Base-by-base conservation (phyloP, 1,140 invertebrate genomes). In the Galleria mellonella region DNA sequence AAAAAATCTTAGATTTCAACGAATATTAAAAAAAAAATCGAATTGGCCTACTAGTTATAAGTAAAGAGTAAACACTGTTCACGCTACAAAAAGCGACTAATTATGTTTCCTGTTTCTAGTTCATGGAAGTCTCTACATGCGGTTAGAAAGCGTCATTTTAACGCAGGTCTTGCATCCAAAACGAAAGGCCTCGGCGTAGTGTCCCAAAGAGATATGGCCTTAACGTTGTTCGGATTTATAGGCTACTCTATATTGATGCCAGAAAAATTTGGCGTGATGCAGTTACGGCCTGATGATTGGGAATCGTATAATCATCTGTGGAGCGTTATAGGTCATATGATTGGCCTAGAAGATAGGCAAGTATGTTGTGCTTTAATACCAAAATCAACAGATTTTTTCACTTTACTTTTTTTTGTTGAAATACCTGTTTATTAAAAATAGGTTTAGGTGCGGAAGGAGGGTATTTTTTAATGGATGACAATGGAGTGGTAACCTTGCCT, bases 211-310 rank as follows among this genome's bases (percentile, higher is more conserved):
- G 95, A 97, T 53, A 91, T 97, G 89, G 91, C 91, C 0, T 60
- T 96, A 0, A 96, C 96, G 0, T 94, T 94, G 68, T 96, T 94
- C 58, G 94, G 93, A 7, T 97, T 98, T 62, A 91, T 97, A 54
- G 96, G 95, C 1, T 91, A 92, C 38, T 88, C 91, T 0, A 59
- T 96, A 0, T 50, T 94, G 3, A 90, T 90, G 31, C 89, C 92
- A 0, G 76, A 91, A 33, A 72, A 89, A 27, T 86, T 95, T 23
- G 93, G 94, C 0, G 79, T 96, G 1, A 36, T 52, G 9, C 72
- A 78, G 42, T 11, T 70, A 0, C 36, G 63, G 31, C 52, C 53
- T 1, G 74, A 58, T 5, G 79, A 70, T 73, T 88, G 59, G 89
- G 91, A 94, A 37, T 91, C 91, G n/a, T 91, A 94, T 38, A 74